Evolutionary conservation across 2,888 invertebrate species (phyloP), one percentile per base, ranked within the genome.

Genomic region (Chironomus riparius): DNA sequence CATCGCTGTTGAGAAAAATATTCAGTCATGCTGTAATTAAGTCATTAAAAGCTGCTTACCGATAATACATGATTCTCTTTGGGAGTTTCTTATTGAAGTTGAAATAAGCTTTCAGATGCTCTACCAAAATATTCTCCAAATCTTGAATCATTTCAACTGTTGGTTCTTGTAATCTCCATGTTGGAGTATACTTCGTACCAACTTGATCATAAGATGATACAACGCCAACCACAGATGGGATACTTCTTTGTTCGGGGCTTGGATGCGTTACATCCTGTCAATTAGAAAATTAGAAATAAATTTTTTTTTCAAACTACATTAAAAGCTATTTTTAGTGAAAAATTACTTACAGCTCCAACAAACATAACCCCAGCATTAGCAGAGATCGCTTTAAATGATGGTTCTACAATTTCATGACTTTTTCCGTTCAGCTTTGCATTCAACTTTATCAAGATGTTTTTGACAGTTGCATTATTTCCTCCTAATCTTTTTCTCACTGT

Each of bases 221-320:
- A 2, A 94, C 92, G 0, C 91, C 91, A 0, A 90, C 91, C 47
- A 91, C 90, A 81, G 90, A 90, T 0, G 88, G 88, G 24, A 83
- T 81, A 4, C 80, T 77, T 0, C 78, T 79, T 77, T 91, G 88
- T 77, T 92, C 92, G 0, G 94, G 93, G 1, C 93, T 89, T 0
- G 97, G 95, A 85, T 97, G 97, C 0, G 96, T 95, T 6, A 97
- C 96, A 84, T 97, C 97, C 28, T 28, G 28, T 28, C n/a, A n/a
- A n/a, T n/a, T n/a, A n/a, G n/a, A n/a, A n/a, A n/a, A n/a, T n/a
- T n/a, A n/a, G 28, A 28, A 28, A 5, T 28, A 28, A 28, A 28
- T 6, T 28, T n/a, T n/a, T n/a, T n/a, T n/a, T n/a, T n/a, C n/a
- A n/a, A n/a, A n/a, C n/a, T n/a, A n/a, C n/a, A n/a, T n/a, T n/a